Conservation (phyloP, 1,140 invertebrate genomes). For the Colletes gigas region DNA sequence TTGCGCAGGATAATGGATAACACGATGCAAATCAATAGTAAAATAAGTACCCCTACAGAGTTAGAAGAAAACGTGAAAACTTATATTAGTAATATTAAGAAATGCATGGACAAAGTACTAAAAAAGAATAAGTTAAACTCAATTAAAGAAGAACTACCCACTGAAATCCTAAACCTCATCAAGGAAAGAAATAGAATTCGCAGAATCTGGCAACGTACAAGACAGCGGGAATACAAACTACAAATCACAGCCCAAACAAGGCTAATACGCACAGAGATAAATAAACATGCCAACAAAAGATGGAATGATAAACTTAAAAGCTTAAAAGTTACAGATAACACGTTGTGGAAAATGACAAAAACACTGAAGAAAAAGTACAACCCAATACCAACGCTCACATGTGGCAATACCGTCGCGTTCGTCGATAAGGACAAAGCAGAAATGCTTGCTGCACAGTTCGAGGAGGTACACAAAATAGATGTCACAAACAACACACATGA, state of each 20-base stretch:
- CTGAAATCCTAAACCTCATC: neutral
- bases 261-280: neutral
- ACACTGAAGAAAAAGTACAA: conserved; percentile 54
- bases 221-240: neutral
- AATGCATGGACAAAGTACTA: neutral
- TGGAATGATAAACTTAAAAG: neutral
- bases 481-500: conserved; percentile 47
- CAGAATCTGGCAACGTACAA: neutral
- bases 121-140: neutral
- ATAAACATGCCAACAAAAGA: neutral
- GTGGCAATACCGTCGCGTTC: conserved; percentile 40
- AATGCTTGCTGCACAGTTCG: conserved; percentile 58
- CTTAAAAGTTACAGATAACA: conserved; percentile 36
- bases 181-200: neutral
- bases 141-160: neutral
- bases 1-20: neutral
- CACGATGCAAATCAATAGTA: neutral
- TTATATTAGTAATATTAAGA: neutral
- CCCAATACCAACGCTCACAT: conserved; percentile 41
- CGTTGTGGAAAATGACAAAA: conserved; percentile 62
- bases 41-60: neutral
- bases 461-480: conserved; percentile 63
- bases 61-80: neutral
- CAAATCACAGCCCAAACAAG: neutral
- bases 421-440: conserved; percentile 61